Evolutionary conservation across 2,797 vertebrate species (phyloP), one percentile per base, ranked within the genome.

Genomic region (Carapus acus): DNA sequence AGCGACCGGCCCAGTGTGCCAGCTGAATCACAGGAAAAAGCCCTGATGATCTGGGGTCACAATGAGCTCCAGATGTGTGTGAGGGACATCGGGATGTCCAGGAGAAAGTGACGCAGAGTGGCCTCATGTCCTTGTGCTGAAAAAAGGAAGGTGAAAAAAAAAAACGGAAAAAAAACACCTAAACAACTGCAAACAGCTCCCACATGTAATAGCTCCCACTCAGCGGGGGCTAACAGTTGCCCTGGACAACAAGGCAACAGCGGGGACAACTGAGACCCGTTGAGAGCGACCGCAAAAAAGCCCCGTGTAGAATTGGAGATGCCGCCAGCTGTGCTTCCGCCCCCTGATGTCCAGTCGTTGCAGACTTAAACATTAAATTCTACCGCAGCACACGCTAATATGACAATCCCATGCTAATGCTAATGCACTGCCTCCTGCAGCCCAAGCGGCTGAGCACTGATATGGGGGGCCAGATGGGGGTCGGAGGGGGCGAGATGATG

Each of bases 51-150:
- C 62, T 54, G 47, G 63, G 79, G 76, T 78, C 77, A 59, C 59
- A 65, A 82, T 57, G 59, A 76, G 62, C 73, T 82, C 83, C 79
- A 85, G 79, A 85, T 84, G 81, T 78, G 24, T 65, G 42, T 50
- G 71, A 65, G 77, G 80, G 80, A 85, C 82, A 80, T 39, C 71
- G 46, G 73, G 69, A 73, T 54, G 73, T 76, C 73, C 71, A 74
- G 24, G 73, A 63, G 62, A 75, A 78, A 76, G 77, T 71, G 69
- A 49, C 51, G 63, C 9, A 8, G 53, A 65, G 65, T 65, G 67
- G 65, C 76, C 65, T 76, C 73, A 61, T 70, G 77, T 77, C 77
- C n/a, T n/a, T n/a, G n/a, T n/a, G n/a, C n/a, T n/a, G n/a, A n/a
- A n/a, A n/a, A n/a, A n/a, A n/a, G n/a, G n/a, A n/a, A n/a, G n/a